phyloP scores from a whole-genome alignment of 2,113 vertebrate genomes.

The Trogon melanurus region DNA sequence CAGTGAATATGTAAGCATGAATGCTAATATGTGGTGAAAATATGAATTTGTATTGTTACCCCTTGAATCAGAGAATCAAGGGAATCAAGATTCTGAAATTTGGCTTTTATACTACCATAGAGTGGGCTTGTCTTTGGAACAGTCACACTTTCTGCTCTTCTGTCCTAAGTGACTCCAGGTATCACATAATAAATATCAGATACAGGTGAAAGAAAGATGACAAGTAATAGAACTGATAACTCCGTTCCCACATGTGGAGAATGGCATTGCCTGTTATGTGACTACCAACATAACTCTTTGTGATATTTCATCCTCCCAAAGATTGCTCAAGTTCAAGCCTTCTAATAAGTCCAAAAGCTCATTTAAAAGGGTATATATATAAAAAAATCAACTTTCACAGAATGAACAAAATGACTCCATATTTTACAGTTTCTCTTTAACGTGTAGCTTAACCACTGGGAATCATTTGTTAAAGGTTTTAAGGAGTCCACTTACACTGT shows the following conservation, averaged over 20 bases:
- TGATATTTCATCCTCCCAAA: not conserved
- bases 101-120: not conserved
- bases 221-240: not conserved
- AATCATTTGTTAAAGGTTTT: not conserved
- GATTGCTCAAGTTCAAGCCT: not conserved
- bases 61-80: not conserved
- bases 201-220: not conserved
- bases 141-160: not conserved
- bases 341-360: not conserved
- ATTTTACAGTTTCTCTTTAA: not conserved
- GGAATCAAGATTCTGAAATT: not conserved
- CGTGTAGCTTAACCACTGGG: not conserved
- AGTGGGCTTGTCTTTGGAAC: not conserved
- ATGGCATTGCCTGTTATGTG: not conserved
- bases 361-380: not conserved
- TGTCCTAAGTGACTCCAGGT: not conserved
- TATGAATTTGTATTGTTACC: not conserved
- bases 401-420: not conserved
- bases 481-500: not conserved
- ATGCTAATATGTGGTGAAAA: not conserved
- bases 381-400: accelerated
- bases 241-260: not conserved
- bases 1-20: not conserved
- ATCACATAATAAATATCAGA: not conserved
- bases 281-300: not conserved